Evolutionary conservation across 2,797 vertebrate genomes (phyloP).

Genomic region (Strix occidentalis): DNA sequence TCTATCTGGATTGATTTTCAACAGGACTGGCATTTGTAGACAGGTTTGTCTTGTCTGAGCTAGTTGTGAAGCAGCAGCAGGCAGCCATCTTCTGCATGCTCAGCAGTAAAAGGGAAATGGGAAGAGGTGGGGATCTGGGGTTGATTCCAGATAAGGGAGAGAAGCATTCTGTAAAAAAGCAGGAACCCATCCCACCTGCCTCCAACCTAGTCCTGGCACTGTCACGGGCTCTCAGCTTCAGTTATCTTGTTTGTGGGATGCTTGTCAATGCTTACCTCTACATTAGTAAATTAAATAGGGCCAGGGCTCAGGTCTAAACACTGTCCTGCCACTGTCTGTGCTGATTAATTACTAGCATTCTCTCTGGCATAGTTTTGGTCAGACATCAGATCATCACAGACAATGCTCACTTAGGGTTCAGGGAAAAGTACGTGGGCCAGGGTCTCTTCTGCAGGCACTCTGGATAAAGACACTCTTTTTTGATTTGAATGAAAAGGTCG

Average conservation of each 20-base stretch:
- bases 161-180: neutral
- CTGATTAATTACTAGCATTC: neutral
- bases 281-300: neutral
- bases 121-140: neutral
- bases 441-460: neutral
- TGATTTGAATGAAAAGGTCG: neutral
- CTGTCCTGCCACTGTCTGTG: neutral
- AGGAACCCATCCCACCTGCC: neutral
- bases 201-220: neutral
- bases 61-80: neutral
- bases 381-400: neutral
- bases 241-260: neutral
- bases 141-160: neutral
- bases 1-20: neutral
- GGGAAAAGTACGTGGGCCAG: neutral
- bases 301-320: neutral
- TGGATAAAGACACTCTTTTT: neutral
- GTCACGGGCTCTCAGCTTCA: neutral
- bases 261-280: neutral
- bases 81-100: neutral
- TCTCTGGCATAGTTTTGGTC: neutral
- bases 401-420: neutral
- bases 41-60: neutral
- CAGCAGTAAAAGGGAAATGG: fast-evolving
- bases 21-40: neutral